Base-by-base conservation (phyloP, 2,113 vertebrate genomes). In the Labeo rohita region DNA sequence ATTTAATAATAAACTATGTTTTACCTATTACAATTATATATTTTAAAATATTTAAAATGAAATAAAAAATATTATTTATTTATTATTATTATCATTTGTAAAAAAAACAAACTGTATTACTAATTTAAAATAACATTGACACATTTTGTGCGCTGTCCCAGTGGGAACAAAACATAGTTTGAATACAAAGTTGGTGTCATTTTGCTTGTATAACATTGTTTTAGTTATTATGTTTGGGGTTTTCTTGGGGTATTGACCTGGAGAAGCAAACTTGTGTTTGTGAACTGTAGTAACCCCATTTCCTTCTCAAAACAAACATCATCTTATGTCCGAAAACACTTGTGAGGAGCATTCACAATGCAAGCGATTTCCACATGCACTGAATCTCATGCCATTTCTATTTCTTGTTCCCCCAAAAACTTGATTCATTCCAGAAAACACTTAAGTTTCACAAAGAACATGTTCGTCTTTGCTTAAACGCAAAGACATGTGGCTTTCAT, bases 231-330 rank as follows among this genome's bases (percentile, higher is more conserved):
- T n/a, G 36, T 59, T 78, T 52, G 45, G 23, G 5, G 8, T 59
- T 79, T 81, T 85, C 79, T 36, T 34, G 70, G 83, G 75, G 79
- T 83, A 90, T 50, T 90, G 88, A 89, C 90, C 86, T 73, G 21
- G 66, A 89, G 52, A 83, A 45, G 34, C n/a, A 66, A 39, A 21
- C 28, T 28, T 16, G 86, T 81, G 76, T 89, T 89, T 83, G 61
- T 89, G 85, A 90, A 89, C 83, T 52, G 21, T 6, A 77, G 81
- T 85, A 80, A 76, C 86, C 63, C 74, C 79, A 52, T 59, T 82
- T 23, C 74, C 83, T 86, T 76, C 52, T 83, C 63, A 73, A 80
- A 89, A 81, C 89, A 85, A 77, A 75, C 82, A 56, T 39, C 80
- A 68, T 39, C 36, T 68, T 78, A 70, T 28, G 56, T 13, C 66